phyloP scores from a whole-genome alignment of 2,113 vertebrate genomes.

The Salvelinus sp. region DNA sequence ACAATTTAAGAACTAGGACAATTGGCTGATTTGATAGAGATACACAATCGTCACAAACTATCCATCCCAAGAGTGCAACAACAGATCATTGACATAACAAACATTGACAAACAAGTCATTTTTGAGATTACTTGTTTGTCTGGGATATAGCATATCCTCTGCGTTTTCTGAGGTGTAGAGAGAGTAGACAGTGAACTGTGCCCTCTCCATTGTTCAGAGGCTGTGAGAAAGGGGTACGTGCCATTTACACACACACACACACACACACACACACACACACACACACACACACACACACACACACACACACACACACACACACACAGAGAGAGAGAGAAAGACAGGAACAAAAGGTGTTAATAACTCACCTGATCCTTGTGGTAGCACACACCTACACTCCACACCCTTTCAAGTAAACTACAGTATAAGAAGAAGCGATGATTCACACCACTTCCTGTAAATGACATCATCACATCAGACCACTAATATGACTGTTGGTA shows the following conservation, averaged over 20 bases:
- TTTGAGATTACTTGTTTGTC: too few relatives aligned
- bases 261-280: not conserved
- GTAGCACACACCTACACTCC: conserved; percentile 1
- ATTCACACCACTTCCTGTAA: not conserved
- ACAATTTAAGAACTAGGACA: not conserved
- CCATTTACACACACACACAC: conserved; percentile 7
- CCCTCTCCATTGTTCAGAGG: conserved; percentile 20
- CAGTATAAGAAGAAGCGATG: not conserved
- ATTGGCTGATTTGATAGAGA: too few relatives aligned
- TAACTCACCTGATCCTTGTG: conserved; percentile 3
- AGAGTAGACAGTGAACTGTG: conserved; percentile 3
- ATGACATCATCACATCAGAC: not conserved
- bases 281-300: conserved; percentile 10
- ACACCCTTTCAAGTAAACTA: not conserved
- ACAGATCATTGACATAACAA: too few relatives aligned
- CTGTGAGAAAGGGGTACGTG: conserved; percentile 25
- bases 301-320: not conserved
- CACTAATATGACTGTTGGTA: not conserved
- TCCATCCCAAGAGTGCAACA: too few relatives aligned
- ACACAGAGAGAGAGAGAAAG: not conserved
- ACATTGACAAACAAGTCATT: too few relatives aligned
- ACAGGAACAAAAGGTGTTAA: not conserved
- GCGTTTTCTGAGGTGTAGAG: conserved; percentile 28
- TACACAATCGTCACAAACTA: too few relatives aligned
- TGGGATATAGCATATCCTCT: not conserved